A percentile compares a stretch with the other conserved stretches of the same genome.
These are phyloP conservation scores for Polypterus bichir DNA, from an alignment of 2,113 vertebrate genomes.

Conservation along the genomic window DNA sequence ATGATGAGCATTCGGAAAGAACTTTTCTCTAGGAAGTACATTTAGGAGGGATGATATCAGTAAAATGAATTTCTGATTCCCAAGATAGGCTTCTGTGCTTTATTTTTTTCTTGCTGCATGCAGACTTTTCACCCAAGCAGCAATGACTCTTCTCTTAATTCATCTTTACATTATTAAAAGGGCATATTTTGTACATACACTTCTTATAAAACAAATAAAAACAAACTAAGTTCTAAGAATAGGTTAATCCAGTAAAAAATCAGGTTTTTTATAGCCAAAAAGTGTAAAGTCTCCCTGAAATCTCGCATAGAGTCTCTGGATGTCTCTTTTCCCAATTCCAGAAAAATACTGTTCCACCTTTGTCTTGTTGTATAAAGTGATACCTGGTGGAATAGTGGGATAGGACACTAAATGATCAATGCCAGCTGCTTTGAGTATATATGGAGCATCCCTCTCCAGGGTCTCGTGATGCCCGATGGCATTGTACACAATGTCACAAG, in stretches of 20 bases:
- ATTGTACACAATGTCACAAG: conserved; percentile 78
- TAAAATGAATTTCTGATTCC: too few species aligned
- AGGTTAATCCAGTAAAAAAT: conserved; percentile 72
- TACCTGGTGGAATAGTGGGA: conserved; percentile 81
- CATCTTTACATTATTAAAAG: too few species aligned
- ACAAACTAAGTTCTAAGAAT: not conserved
- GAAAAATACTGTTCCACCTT: conserved; percentile 86
- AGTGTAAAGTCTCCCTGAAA: conserved; percentile 86
- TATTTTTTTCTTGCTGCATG: too few species aligned
- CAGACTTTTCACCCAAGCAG: too few species aligned
- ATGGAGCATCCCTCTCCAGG: conserved; percentile 73
- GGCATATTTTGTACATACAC: too few species aligned
- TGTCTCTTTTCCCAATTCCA: conserved; percentile 76
- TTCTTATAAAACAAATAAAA: not conserved
- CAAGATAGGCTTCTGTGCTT: too few species aligned
- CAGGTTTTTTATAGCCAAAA: conserved; percentile 79
- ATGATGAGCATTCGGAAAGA: too few species aligned
- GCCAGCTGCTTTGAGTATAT: conserved; percentile 74
- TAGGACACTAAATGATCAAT: conserved; percentile 76
- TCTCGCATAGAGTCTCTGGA: conserved; percentile 67
- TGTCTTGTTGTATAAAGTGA: conserved; percentile 81
- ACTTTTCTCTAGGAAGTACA: too few species aligned
- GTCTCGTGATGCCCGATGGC: conserved; percentile 90
- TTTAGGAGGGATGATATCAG: too few species aligned
- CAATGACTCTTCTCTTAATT: too few species aligned